A percentile compares a stretch with the other conserved stretches of the same genome.
These are phyloP conservation scores for Parnassius orleans DNA, from an alignment of 2,888 invertebrate genomes.

Conservation along the genomic window DNA sequence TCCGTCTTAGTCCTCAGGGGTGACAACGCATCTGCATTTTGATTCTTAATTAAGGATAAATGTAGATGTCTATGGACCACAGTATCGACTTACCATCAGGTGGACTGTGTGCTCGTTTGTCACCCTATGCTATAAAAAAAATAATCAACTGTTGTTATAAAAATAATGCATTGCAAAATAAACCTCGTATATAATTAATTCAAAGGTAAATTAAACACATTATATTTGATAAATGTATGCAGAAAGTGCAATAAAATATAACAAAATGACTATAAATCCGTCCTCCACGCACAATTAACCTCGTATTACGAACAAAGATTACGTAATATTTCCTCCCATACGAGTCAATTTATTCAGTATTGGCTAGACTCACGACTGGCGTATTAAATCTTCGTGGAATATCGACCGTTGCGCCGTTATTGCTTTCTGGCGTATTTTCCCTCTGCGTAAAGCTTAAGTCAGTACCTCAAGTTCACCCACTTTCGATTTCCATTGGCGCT, in stretches of 20 bases:
- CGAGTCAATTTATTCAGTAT: constrained; percentile 12
- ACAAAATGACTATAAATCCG: background rate
- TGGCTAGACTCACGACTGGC: constrained; percentile 1
- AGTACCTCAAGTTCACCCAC: constrained; percentile 27
- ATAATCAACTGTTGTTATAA: no score
- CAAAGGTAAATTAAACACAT: no score
- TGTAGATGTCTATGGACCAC: no score
- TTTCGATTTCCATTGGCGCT: constrained; percentile 48
- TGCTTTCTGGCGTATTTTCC: constrained; percentile 14
- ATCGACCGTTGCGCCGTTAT: constrained; percentile 5
- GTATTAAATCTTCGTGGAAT: background rate
- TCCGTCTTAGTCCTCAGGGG: no score
- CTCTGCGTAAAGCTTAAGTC: background rate
- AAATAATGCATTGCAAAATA: no score
- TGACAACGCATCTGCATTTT: no score
- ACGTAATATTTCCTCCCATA: constrained; percentile 1
- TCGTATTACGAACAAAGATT: constrained; percentile 1
- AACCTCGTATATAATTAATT: no score
- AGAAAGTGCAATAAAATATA: background rate
- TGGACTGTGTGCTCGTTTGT: no score
- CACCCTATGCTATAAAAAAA: no score
- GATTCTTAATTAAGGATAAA: no score
- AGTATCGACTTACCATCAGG: no score
- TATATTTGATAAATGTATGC: background rate
- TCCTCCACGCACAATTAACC: background rate